phyloP scores from a whole-genome alignment of 2,113 vertebrate genomes.

The Hyperoodon ampullatus region DNA sequence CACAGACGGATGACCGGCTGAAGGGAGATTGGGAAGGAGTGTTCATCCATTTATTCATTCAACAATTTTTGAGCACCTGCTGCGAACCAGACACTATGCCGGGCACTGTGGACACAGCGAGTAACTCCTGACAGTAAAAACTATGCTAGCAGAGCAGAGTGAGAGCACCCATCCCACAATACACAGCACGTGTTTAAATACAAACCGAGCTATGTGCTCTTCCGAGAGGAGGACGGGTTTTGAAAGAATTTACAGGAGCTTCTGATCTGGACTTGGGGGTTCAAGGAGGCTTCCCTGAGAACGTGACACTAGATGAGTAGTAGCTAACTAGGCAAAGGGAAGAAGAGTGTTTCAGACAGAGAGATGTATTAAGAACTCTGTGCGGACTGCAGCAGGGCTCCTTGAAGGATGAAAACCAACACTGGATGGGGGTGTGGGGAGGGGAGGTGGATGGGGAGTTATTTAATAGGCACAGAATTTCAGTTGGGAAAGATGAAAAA shows the following conservation, averaged over 20 bases:
- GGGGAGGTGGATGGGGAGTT: not conserved
- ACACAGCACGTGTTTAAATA: not conserved
- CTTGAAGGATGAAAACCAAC: not conserved
- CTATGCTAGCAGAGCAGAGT: not conserved
- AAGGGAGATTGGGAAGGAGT: not conserved
- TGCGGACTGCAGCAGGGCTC: not conserved
- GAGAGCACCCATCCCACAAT: not conserved
- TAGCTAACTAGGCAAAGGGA: not conserved
- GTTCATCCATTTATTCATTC: not conserved
- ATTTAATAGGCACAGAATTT: not conserved
- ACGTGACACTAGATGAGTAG: not conserved
- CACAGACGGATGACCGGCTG: not conserved
- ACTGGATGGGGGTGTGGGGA: not conserved
- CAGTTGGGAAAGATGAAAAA: not conserved
- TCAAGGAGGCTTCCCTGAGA: not conserved
- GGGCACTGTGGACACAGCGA: not conserved
- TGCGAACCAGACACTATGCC: not conserved
- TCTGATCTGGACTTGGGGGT: not conserved
- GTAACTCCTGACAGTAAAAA: not conserved
- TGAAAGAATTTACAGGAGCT: not conserved
- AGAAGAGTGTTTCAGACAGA: constrained; percentile 3
- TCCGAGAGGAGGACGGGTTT: not conserved
- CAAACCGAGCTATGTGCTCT: not conserved
- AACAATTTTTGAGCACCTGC: not conserved
- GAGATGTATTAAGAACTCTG: not conserved